These are phyloP conservation scores for Cantharis flavilabris DNA, from an alignment of 2,888 invertebrate genomes.

Conservation along the genomic window DNA sequence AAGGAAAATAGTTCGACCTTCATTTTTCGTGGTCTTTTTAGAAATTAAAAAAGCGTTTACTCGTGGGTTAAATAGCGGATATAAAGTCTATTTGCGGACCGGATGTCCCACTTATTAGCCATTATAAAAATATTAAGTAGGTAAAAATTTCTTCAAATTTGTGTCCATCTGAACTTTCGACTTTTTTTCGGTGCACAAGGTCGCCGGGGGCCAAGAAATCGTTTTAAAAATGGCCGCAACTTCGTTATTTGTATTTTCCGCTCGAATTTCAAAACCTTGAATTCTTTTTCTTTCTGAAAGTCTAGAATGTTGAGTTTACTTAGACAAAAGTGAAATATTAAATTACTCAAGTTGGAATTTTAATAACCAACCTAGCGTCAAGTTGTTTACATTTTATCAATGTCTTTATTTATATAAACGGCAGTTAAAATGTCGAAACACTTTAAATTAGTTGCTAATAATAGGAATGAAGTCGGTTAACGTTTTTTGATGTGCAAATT, in stretches of 20 bases:
- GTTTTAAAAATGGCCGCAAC: not conserved
- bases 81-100: not conserved
- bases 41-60: not conserved
- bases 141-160: not conserved
- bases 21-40: not conserved
- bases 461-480: not conserved
- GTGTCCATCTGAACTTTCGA: not conserved
- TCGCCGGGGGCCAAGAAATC: not conserved
- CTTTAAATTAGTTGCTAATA: not conserved
- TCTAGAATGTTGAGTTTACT: not conserved
- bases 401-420: not conserved
- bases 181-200: not conserved
- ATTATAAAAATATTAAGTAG: not conserved
- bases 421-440: not conserved
- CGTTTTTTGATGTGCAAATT: not conserved
- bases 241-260: not conserved
- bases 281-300: not conserved
- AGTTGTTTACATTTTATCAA: not conserved
- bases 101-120: not conserved
- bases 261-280: not conserved
- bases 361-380: not conserved
- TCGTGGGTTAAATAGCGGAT: not conserved
- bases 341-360: not conserved
- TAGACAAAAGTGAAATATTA: not conserved
- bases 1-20: not conserved